A percentile compares a stretch with the other conserved stretches of the same genome.
These are phyloP conservation scores for Petromus typicus DNA, from an alignment of 2,113 vertebrate genomes.

Conservation along the genomic window DNA sequence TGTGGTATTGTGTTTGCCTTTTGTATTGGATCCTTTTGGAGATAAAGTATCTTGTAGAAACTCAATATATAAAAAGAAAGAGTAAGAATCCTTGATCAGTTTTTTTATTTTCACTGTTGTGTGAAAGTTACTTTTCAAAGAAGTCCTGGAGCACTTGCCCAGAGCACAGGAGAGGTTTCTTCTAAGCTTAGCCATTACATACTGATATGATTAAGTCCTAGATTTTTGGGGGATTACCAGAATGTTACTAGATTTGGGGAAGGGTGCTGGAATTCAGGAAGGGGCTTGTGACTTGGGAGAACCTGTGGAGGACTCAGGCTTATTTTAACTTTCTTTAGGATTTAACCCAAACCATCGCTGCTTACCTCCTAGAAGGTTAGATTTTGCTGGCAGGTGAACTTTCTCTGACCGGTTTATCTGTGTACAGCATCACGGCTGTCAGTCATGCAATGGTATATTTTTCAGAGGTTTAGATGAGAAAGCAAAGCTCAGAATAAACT, in stretches of 20 bases:
- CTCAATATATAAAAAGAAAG: not conserved
- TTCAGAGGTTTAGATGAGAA: not conserved
- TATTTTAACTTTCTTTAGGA: not conserved
- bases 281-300: not conserved
- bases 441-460: not conserved
- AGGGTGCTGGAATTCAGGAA: not conserved
- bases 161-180: not conserved
- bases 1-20: not conserved
- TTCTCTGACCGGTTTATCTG: not conserved
- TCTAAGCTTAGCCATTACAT: not conserved
- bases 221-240: not conserved
- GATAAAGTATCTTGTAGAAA: not conserved
- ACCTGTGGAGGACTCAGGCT: not conserved
- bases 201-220: not conserved
- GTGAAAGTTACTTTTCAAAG: not conserved
- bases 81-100: not conserved
- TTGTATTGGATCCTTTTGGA: not conserved
- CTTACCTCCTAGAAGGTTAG: not conserved
- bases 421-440: not conserved
- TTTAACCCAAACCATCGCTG: not conserved
- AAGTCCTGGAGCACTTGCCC: not conserved
- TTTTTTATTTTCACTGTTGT: not conserved
- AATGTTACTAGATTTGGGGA: not conserved
- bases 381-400: not conserved
- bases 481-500: not conserved